Evolutionary conservation across 2,797 vertebrate species (phyloP).

Genomic region (Arrhamphus sclerolepis): DNA sequence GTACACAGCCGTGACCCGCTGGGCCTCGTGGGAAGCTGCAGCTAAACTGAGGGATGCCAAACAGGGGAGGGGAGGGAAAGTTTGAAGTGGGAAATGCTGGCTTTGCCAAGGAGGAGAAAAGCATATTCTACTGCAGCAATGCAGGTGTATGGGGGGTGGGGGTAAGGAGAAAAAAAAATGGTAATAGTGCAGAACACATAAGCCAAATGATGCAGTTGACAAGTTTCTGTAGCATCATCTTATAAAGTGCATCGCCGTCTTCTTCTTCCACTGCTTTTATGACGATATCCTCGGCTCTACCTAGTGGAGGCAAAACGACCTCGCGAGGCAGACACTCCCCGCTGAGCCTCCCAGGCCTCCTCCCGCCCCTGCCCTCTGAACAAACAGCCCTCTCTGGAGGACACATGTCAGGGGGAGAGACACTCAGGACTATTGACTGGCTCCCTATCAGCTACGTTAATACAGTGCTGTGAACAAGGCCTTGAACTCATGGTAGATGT

Average conservation of each 20-base stretch:
- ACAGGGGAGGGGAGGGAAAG: slow-evolving; percentile 18
- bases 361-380: slow-evolving; percentile 41
- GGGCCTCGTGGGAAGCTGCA: slow-evolving; percentile 63
- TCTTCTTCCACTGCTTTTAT: slow-evolving; percentile 14
- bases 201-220: slow-evolving; percentile 10
- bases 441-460: slow-evolving; percentile 33
- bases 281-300: slow-evolving; percentile 12
- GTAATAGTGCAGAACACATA: slow-evolving; percentile 18
- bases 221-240: slow-evolving; percentile 2
- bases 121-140: slow-evolving; percentile 67
- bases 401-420: slow-evolving; percentile 18
- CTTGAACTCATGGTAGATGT: slow-evolving; percentile 15
- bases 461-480: slow-evolving; percentile 35
- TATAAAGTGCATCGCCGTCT: slow-evolving; percentile 11
- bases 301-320: slow-evolving; percentile 35
- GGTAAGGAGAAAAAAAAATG: slow-evolving; percentile 11
- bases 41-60: slow-evolving; percentile 69
- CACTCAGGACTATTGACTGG: slow-evolving; percentile 31
- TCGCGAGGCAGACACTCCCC: slow-evolving; percentile 52
- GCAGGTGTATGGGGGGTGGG: slow-evolving; percentile 44
- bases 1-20: slow-evolving; percentile 60
- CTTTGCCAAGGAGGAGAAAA: slow-evolving; percentile 47
- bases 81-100: slow-evolving; percentile 8
- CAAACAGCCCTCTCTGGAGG: slow-evolving; percentile 62
- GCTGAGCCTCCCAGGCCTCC: slow-evolving; percentile 33